A percentile compares a stretch with the other conserved stretches of the same genome.
Evolutionary conservation across 2,113 vertebrate genomes (phyloP).

Genomic region (Menidia beryllina): DNA sequence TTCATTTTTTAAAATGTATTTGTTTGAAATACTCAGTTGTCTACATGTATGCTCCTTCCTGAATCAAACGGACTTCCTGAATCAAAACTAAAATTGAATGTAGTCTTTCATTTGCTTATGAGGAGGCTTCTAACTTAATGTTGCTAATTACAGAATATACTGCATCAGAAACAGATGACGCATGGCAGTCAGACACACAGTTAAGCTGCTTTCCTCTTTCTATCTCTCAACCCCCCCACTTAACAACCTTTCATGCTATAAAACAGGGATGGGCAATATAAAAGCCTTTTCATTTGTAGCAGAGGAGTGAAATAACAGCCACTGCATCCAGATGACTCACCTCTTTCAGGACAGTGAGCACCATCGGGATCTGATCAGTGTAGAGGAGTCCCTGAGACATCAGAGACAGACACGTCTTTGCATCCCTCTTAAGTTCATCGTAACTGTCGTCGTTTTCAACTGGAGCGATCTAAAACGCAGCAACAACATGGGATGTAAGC

Average conservation of each 20-base stretch:
- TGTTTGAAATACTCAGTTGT: neutral
- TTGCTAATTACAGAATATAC: neutral
- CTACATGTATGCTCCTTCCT: neutral
- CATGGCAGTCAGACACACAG: neutral
- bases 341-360: conserved; percentile 85
- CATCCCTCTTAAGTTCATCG: conserved; percentile 97
- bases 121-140: neutral
- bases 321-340: conserved; percentile 51
- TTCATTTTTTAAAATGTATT: neutral
- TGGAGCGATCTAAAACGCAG: conserved; percentile 88
- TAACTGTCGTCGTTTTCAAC: conserved; percentile 98
- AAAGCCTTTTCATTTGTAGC: conserved; percentile 12
- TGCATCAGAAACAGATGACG: neutral
- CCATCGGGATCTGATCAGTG: conserved; percentile 94
- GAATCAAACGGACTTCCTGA: too few species aligned
- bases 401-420: conserved; percentile 94
- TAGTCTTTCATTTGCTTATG: neutral
- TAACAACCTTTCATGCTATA: neutral
- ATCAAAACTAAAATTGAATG: too few species aligned
- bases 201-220: neutral
- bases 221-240: neutral
- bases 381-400: conserved; percentile 98
- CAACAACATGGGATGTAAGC: neutral
- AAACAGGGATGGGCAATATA: conserved; percentile 2
- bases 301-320: conserved; percentile 5